A percentile compares a stretch with the other conserved stretches of the same genome.
These are phyloP conservation scores for Callipepla squamata DNA, from an alignment of 2,113 vertebrate genomes.

Conservation along the genomic window DNA sequence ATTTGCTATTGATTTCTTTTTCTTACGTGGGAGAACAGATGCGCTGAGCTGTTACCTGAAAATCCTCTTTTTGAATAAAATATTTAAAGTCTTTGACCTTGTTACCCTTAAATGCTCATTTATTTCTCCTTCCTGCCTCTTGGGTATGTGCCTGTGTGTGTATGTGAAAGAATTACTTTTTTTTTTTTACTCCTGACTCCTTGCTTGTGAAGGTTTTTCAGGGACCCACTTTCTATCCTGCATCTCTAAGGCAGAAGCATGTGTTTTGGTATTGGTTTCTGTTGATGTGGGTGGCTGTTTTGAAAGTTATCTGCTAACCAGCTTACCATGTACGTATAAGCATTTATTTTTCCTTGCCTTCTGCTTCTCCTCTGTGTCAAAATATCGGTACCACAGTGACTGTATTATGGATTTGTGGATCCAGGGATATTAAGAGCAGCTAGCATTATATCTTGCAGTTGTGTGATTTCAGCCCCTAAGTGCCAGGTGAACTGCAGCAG, in stretches of 20 bases:
- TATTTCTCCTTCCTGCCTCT: neutral
- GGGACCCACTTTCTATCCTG: neutral
- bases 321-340: neutral
- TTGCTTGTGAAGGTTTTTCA: neutral
- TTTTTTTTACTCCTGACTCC: neutral
- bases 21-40: neutral
- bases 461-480: constrained; percentile 1
- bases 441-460: constrained; percentile 9
- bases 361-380: neutral
- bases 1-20: neutral
- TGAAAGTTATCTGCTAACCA: neutral
- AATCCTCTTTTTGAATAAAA: neutral
- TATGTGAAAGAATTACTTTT: neutral
- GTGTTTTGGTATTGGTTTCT: neutral
- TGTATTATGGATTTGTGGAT: neutral
- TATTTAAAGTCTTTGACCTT: neutral
- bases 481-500: neutral
- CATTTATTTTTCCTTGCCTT: neutral
- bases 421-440: neutral
- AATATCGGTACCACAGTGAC: neutral
- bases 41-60: neutral
- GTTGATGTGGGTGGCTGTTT: neutral
- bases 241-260: neutral
- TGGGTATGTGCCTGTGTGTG: neutral
- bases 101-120: neutral